Evolutionary conservation across 2,797 vertebrate species (phyloP), one percentile per base, ranked within the genome.

Genomic region (Sciaenops ocellatus): DNA sequence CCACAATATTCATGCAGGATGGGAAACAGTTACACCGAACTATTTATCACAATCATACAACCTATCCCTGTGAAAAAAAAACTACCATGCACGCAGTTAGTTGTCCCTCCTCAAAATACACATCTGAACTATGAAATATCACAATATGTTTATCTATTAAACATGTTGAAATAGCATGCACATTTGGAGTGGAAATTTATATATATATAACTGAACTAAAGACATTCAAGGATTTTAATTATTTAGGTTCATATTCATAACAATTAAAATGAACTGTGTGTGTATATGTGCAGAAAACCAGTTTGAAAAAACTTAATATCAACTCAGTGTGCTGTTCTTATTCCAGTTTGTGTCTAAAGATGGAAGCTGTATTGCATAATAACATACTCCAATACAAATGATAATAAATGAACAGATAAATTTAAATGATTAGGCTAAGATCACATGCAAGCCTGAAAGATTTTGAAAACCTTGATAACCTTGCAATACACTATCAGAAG

Each of bases 401-500:
- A 20, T 12, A 51, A 24, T 55, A 15, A 48, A 46, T 24, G 20
- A 51, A 20, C 24, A 44, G 20, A 44, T 46, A 44, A 44, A 15
- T 5, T 44, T 4, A 44, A 44, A 44, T 15, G 42, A 44, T 13
- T 44, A 15, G 9, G 24, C 44, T 5, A 13, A 2, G 5, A 48
- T 48, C 22, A 16, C 22, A 46, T 9, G 34, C 24, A 46, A 34
- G 46, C 11, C 6, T 18, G n/a, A 50, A 16, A 60, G 38, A 51
- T 30, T 34, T 44, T n/a, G n/a, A 44, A 44, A 44, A 44, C 7
- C 38, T 38, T 34, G 67, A 44, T 52, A 13, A 44, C 12, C 52
- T 22, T 54, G 61, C n/a, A 73, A 30, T 61, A 63, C 67, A 72
- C 34, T n/a, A n/a, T n/a, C n/a, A n/a, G n/a, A n/a, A n/a, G n/a